These are phyloP conservation scores for Odocoileus virginianus DNA, from an alignment of 2,113 vertebrate species.

Conservation along the genomic window DNA sequence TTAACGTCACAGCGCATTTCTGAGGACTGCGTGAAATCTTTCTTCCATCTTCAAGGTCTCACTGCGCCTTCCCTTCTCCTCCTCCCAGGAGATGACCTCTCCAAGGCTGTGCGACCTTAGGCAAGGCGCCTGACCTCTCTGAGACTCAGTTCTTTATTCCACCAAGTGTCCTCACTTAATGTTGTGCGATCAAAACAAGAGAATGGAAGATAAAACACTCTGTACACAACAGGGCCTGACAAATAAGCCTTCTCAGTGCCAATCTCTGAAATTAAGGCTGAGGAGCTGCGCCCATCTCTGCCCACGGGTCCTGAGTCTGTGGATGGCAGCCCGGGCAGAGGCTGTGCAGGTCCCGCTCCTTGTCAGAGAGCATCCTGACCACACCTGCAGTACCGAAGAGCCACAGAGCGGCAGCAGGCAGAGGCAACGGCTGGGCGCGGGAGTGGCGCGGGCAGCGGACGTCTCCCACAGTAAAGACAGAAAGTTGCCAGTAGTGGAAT, in stretches of 20 bases:
- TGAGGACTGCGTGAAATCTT: background rate
- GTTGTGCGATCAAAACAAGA: background rate
- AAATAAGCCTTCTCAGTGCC: background rate
- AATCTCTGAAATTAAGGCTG: background rate
- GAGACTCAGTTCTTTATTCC: background rate
- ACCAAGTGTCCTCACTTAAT: background rate
- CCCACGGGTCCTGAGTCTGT: rapidly evolving
- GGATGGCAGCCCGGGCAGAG: rapidly evolving
- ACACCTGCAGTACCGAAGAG: background rate
- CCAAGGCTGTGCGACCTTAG: background rate
- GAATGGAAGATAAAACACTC: background rate
- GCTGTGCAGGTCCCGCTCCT: background rate
- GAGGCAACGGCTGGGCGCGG: rapidly evolving
- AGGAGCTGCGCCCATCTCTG: background rate
- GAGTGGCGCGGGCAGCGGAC: rapidly evolving
- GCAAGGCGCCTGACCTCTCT: background rate
- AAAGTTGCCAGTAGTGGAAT: background rate
- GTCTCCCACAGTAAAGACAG: background rate
- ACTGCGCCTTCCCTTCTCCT: too few relatives aligned
- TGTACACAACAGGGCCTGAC: background rate
- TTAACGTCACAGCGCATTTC: background rate
- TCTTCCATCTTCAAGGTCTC: background rate
- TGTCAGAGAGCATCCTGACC: background rate
- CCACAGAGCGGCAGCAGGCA: background rate
- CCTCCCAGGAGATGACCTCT: background rate